Evolutionary conservation across 35 echinoderm and acorn worm species (phyloP), one percentile per base, ranked within the genome.

Genomic region (Ophiothrix spiculata): DNA sequence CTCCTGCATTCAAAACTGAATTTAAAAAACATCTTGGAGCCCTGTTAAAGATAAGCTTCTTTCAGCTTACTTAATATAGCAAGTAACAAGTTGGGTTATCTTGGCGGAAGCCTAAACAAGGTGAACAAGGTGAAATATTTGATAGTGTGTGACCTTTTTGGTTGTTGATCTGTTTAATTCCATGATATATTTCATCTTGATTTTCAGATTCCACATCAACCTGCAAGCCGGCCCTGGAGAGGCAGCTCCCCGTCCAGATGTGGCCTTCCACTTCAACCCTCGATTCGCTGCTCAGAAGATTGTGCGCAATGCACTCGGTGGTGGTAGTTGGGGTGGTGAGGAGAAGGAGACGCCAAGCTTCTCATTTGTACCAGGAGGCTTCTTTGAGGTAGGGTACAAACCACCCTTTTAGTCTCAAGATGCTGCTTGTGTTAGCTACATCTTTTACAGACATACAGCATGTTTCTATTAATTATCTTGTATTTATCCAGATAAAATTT

Each of bases 351-450:
- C 93, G 13, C 42, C 75, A 39, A 69, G 77, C 49, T 95, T 95
- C 78, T 89, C 93, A 39, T 95, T 95, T 56, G 39, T 79, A 32
- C 85, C 86, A 38, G 91, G 88, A 75, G 63, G 85, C 46, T 91
- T 88, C 86, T 95, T 95, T 91, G 93, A 95, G 86, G 89, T 95
- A 80, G 54, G 32, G 29, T 84, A n/a, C n/a, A n/a, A n/a, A n/a
- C n/a, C 78, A 80, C 0, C 75, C 21, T 11, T 33, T 77, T 21
- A 11, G 21, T 31, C 33, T 77, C 35, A 28, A 77, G 12, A 15
- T 28, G 75, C 35, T 15, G 35, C 11, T 11, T 77, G 35, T 33
- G 35, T 14, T 77, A 33, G 35, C 31, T 77, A 15, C 16, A 15
- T 33, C 33, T n/a, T n/a, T n/a, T n/a, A n/a, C n/a, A n/a, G n/a